phyloP scores from a whole-genome alignment of 1,140 invertebrate genomes.

The Ptiloglossa arizonensis region DNA sequence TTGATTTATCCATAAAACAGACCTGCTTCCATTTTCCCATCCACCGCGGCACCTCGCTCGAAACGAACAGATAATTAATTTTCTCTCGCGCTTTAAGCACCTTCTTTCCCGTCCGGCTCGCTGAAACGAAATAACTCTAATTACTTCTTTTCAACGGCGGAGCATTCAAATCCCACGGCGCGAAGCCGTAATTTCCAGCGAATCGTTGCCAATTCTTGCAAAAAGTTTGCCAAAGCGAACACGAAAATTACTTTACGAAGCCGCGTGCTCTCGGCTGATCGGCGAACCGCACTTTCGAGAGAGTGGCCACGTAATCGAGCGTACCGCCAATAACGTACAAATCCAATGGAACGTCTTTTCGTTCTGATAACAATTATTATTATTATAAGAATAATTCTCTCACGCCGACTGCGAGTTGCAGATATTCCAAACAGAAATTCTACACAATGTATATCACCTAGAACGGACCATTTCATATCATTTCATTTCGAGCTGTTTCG shows the following conservation, averaged over 20 bases:
- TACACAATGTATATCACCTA: too few relatives aligned
- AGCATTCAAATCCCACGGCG: slow-evolving; percentile 5
- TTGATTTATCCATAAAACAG: slow-evolving; percentile 3
- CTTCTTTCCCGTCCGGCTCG: background rate
- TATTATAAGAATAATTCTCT: too few relatives aligned
- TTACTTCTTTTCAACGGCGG: slow-evolving; percentile 18
- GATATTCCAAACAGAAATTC: too few relatives aligned
- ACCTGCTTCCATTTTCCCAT: background rate
- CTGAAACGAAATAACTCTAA: slow-evolving; percentile 34
- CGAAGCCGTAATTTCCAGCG: slow-evolving; percentile 23
- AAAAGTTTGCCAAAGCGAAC: slow-evolving; percentile 5
- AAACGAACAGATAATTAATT: slow-evolving; percentile 28
- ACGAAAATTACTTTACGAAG: background rate
- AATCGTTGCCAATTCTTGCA: background rate
- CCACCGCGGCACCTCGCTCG: background rate
- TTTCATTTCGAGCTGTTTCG: too few relatives aligned
- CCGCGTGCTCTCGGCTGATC: background rate
- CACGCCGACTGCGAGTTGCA: too few relatives aligned
- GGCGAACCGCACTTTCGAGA: background rate
- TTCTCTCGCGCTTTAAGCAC: background rate
- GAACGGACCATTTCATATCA: too few relatives aligned
- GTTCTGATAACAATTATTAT: too few relatives aligned
- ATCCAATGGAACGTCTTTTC: too few relatives aligned
- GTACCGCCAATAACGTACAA: too few relatives aligned
- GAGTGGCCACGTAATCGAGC: too few relatives aligned